phyloP scores from a whole-genome alignment of 2,113 vertebrate genomes.

The Eurystomus gularis region DNA sequence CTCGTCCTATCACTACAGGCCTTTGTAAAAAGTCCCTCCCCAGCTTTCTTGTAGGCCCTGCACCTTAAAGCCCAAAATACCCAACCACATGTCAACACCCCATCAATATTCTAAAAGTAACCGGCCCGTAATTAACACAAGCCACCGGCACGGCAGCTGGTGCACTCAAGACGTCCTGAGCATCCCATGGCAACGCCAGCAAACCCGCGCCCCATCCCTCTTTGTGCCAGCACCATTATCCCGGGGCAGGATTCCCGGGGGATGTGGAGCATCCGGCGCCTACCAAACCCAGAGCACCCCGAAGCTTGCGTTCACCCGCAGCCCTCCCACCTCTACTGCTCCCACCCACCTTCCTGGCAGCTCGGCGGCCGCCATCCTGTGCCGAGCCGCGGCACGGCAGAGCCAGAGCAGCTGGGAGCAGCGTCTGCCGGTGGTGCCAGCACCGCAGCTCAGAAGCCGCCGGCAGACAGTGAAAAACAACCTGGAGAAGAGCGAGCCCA shows the following conservation, averaged over 20 bases:
- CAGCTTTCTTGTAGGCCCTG: not conserved
- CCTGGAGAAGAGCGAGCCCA: not conserved
- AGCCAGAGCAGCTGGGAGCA: not conserved
- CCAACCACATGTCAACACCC: not conserved
- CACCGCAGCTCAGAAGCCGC: fast-evolving
- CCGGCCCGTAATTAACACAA: not conserved
- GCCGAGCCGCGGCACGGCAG: fast-evolving
- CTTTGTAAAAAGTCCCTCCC: too few species aligned
- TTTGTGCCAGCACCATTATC: not conserved
- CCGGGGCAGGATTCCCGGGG: fast-evolving
- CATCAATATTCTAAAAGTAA: fast-evolving
- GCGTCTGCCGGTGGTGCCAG: fast-evolving
- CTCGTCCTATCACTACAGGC: too few species aligned
- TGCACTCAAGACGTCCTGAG: fast-evolving
- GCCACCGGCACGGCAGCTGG: fast-evolving
- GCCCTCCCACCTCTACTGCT: not conserved
- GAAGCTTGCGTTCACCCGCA: fast-evolving
- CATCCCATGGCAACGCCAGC: not conserved
- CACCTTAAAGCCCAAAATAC: not conserved
- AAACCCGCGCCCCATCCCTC: not conserved
- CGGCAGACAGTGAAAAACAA: not conserved
- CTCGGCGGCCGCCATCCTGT: not conserved
- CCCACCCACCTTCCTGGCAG: not conserved
- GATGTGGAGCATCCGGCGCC: fast-evolving
- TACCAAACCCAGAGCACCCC: fast-evolving